A percentile compares a stretch with the other conserved stretches of the same genome.
These are phyloP conservation scores for Benitochromis conjunctus DNA, from an alignment of 2,113 vertebrate genomes.

Conservation along the genomic window DNA sequence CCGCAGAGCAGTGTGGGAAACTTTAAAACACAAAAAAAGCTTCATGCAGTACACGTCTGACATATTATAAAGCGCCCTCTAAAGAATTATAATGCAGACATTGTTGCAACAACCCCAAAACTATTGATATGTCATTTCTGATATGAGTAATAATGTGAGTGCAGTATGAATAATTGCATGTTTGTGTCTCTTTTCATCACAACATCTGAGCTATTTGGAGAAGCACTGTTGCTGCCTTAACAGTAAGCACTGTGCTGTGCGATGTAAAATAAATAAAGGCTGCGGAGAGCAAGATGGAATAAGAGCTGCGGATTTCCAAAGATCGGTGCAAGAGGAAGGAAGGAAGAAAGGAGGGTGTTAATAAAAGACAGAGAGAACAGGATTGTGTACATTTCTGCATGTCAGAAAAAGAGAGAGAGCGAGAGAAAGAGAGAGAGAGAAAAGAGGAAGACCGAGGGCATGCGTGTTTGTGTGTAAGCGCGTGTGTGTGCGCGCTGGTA, in stretches of 20 bases:
- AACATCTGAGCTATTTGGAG: conserved; percentile 27
- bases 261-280: conserved; percentile 54
- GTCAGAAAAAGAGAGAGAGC: background rate
- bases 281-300: conserved; percentile 20
- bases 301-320: conserved; percentile 22
- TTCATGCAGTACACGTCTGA: background rate
- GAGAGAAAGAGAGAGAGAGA: background rate
- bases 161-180: background rate
- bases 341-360: background rate
- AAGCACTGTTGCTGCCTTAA: conserved; percentile 23
- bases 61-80: background rate
- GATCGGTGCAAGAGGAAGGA: conserved; percentile 22
- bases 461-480: conserved; percentile 11
- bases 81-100: background rate
- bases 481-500: conserved; percentile 12
- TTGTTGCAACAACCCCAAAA: background rate
- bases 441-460: background rate
- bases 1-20: background rate
- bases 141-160: background rate
- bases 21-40: background rate
- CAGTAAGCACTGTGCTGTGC: conserved; percentile 35
- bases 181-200: conserved; percentile 2
- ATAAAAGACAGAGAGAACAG: conserved; percentile 10
- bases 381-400: background rate
- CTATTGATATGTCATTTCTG: background rate